These are phyloP conservation scores for Anguilla obscura DNA, from an alignment of 2,797 vertebrate genomes.

Conservation along the genomic window DNA sequence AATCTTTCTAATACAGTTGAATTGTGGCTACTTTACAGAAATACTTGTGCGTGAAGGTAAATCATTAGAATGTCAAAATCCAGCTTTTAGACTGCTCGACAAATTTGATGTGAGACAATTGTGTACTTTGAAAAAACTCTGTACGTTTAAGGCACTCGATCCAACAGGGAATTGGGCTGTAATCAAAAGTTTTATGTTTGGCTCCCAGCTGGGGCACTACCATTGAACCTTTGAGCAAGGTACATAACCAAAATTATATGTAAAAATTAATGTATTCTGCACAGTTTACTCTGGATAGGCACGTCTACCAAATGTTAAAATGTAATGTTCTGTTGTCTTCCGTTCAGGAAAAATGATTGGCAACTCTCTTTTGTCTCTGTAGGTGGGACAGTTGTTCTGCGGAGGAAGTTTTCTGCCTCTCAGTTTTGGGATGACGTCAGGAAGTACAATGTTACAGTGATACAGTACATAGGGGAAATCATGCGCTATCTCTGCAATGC, in stretches of 20 bases:
- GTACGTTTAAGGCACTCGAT: conserved; percentile 1
- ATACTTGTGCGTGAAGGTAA: too few relatives aligned
- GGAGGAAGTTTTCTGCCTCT: conserved; percentile 68
- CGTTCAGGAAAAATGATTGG: background rate
- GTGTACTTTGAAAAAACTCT: conserved; percentile 39
- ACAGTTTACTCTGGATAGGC: background rate
- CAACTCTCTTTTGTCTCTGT: background rate
- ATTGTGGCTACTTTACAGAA: too few relatives aligned
- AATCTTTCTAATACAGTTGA: too few relatives aligned
- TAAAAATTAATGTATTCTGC: too few relatives aligned
- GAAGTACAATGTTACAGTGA: conserved; percentile 63
- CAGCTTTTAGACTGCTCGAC: too few relatives aligned
- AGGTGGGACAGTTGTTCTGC: conserved; percentile 68
- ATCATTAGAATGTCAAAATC: too few relatives aligned
- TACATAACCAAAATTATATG: background rate
- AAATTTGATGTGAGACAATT: too few relatives aligned
- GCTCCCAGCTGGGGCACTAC: background rate
- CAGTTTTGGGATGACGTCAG: conserved; percentile 72
- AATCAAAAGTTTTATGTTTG: background rate
- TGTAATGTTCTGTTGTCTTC: background rate
- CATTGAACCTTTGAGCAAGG: background rate
- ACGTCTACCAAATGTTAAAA: background rate
- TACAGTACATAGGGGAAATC: conserved; percentile 71
- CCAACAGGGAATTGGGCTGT: too few relatives aligned
- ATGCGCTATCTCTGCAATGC: conserved; percentile 69